Evolutionary conservation across 2,113 vertebrate genomes (phyloP).

Genomic region (Laticauda laticaudata): DNA sequence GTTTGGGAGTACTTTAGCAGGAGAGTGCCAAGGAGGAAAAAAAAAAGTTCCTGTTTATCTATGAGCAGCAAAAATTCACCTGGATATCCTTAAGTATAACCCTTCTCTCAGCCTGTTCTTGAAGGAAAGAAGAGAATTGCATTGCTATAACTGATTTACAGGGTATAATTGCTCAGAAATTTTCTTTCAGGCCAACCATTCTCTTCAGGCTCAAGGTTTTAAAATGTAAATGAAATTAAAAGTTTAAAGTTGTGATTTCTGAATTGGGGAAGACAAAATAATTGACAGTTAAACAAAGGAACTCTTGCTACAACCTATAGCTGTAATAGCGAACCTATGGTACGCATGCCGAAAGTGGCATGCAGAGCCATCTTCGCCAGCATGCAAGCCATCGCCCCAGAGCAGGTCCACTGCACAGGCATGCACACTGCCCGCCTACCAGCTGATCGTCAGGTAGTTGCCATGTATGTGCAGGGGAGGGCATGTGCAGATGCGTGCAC

Average conservation of each 20-base stretch:
- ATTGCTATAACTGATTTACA: background rate
- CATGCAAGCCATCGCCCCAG: too few species aligned
- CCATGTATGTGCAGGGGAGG: too few species aligned
- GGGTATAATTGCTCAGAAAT: background rate
- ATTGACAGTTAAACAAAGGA: too few species aligned
- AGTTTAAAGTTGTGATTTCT: background rate
- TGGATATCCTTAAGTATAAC: background rate
- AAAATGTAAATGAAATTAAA: background rate
- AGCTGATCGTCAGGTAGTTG: too few species aligned
- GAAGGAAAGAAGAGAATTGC: background rate
- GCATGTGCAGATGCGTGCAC: too few species aligned
- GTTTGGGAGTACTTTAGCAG: background rate
- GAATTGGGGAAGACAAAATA: background rate
- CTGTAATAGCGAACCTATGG: too few species aligned
- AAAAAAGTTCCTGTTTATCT: background rate
- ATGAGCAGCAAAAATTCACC: slow-evolving; percentile 1
- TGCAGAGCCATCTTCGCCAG: too few species aligned
- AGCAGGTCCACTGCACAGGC: too few species aligned
- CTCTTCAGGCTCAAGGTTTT: background rate
- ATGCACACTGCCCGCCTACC: too few species aligned
- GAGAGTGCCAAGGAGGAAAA: background rate
- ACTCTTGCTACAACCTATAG: too few species aligned
- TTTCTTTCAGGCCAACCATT: background rate
- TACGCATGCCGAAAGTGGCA: too few species aligned
- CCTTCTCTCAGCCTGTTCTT: background rate